These are phyloP conservation scores for Diogma glabrata DNA, from an alignment of 2,888 invertebrate species.

Conservation along the genomic window DNA sequence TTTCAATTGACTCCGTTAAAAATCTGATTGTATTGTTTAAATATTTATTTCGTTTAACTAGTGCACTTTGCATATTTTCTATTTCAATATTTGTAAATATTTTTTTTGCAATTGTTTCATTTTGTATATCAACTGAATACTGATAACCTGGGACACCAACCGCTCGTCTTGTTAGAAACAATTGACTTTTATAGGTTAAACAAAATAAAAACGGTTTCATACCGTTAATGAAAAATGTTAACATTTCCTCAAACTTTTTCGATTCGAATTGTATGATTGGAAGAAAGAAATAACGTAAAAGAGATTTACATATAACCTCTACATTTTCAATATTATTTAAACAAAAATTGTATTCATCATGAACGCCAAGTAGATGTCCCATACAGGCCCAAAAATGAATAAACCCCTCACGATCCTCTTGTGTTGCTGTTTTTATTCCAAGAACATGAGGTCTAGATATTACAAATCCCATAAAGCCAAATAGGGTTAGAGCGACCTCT, in stretches of 20 bases:
- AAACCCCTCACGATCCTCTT: slow-evolving; percentile 8
- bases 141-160: slow-evolving; percentile 10
- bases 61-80: too few species aligned
- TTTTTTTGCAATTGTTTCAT: too few species aligned
- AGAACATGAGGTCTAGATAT: slow-evolving; percentile 4
- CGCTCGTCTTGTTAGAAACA: neutral
- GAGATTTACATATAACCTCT: neutral
- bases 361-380: slow-evolving; percentile 2
- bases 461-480: slow-evolving; percentile 8
- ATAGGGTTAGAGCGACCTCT: neutral
- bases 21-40: too few species aligned
- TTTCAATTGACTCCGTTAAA: too few species aligned
- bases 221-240: neutral
- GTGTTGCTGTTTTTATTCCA: neutral
- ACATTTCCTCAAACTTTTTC: neutral
- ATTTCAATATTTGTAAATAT: too few species aligned
- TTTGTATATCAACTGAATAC: too few species aligned
- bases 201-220: neutral
- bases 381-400: slow-evolving; percentile 10
- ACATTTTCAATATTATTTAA: neutral
- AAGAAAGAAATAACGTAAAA: neutral
- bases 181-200: neutral
- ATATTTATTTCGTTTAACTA: too few species aligned
- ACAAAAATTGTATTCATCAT: slow-evolving; percentile 10
- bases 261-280: slow-evolving; percentile 4